Evolutionary conservation across 1,140 invertebrate genomes (phyloP).

Genomic region (Papilio helenus): DNA sequence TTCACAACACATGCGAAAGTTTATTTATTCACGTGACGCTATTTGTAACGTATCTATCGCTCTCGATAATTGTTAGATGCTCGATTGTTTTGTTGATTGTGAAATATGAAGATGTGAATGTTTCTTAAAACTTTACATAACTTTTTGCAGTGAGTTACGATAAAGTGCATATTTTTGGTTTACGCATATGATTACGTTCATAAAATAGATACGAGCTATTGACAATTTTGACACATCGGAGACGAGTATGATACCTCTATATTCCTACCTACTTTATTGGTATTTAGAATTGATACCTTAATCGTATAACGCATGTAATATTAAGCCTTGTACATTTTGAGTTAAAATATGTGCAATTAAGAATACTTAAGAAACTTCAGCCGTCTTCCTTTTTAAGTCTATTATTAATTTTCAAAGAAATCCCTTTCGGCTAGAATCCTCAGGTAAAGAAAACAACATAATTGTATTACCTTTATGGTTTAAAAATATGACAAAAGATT

Average conservation of each 20-base stretch:
- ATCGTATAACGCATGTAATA: background rate
- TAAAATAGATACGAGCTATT: background rate
- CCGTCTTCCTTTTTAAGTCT: background rate
- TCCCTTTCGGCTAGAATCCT: background rate
- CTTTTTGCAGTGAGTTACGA: background rate
- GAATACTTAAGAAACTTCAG: background rate
- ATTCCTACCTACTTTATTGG: background rate
- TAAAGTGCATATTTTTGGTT: background rate
- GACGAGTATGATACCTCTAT: no score
- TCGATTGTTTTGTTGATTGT: slow-evolving; percentile 8
- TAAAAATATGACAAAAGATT: slow-evolving; percentile 40
- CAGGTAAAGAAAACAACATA: slow-evolving; percentile 41
- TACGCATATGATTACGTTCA: background rate
- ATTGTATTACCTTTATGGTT: slow-evolving; percentile 32
- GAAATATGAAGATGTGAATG: background rate
- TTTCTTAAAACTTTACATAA: background rate
- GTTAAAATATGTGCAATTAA: no score
- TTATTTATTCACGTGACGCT: slow-evolving; percentile 62
- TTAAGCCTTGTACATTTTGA: no score
- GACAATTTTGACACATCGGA: no score
- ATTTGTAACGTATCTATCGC: slow-evolving; percentile 46
- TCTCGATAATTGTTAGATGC: slow-evolving; percentile 12
- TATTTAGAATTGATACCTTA: background rate
- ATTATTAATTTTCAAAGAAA: background rate
- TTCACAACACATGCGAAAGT: slow-evolving; percentile 60